These are phyloP conservation scores for Portevinia maculata DNA, from an alignment of 2,888 invertebrate species.

Conservation along the genomic window DNA sequence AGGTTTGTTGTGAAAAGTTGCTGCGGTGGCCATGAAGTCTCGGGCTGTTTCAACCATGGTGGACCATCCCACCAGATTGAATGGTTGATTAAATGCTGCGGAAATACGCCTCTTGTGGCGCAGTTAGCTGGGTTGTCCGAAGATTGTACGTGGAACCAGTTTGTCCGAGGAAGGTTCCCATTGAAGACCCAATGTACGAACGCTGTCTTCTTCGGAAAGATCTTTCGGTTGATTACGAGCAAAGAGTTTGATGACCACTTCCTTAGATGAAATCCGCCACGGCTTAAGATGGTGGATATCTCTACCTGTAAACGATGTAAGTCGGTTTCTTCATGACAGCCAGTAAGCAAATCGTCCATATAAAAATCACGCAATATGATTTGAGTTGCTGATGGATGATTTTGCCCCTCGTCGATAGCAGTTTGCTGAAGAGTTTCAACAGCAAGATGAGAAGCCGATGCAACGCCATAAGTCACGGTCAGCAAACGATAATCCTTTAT, in stretches of 20 bases:
- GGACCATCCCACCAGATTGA: constrained; percentile 26
- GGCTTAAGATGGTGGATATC: constrained; percentile 15
- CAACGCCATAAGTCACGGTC: constrained; percentile 5
- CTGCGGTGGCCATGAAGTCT: constrained; percentile 23
- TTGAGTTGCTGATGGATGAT: neutral
- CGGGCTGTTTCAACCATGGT: constrained; percentile 1
- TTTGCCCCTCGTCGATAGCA: constrained; percentile 24
- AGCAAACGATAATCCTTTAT: constrained; percentile 57
- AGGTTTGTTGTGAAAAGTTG: constrained; percentile 28
- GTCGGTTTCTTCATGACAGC: constrained; percentile 30
- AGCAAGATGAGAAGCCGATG: constrained; percentile 12
- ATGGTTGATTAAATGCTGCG: constrained; percentile 5
- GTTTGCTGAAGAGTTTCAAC: constrained; percentile 17
- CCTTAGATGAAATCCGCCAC: constrained; percentile 25
- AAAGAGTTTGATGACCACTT: constrained; percentile 40
- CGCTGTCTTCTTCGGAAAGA: too few relatives aligned
- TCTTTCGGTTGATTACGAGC: too few relatives aligned
- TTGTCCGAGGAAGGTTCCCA: constrained; percentile 29
- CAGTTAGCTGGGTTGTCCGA: constrained; percentile 20
- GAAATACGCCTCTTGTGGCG: constrained; percentile 14
- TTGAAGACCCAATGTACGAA: constrained; percentile 8
- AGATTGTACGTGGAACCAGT: constrained; percentile 28
- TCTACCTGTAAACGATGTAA: constrained; percentile 7
- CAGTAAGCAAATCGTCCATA: constrained; percentile 23
- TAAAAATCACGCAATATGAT: neutral